These are phyloP conservation scores for Noctuana brunneofusca DNA, from an alignment of 2,888 invertebrate species.

Conservation along the genomic window DNA sequence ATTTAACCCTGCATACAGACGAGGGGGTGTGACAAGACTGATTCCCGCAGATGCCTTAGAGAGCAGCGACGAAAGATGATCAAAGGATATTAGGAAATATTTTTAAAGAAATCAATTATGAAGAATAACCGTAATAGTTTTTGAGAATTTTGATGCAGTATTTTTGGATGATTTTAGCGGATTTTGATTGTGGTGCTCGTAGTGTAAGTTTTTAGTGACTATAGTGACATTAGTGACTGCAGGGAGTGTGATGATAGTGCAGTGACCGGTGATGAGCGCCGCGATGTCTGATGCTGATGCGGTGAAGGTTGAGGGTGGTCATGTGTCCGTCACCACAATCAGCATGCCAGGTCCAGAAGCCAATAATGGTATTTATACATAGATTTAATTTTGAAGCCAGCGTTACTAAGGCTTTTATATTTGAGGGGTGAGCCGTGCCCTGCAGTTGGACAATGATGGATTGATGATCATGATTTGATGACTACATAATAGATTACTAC, in stretches of 20 bases:
- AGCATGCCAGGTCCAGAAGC: constrained; percentile 85
- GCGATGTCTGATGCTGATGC: constrained; percentile 75
- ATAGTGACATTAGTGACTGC: constrained; percentile 51
- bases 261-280: constrained; percentile 54
- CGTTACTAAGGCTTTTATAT: no score
- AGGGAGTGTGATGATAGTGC: constrained; percentile 52
- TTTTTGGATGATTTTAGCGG: constrained; percentile 55
- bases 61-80: constrained; percentile 69
- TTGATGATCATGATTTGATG: no score
- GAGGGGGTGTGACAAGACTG: constrained; percentile 59
- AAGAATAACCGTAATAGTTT: constrained; percentile 51
- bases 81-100: constrained; percentile 47
- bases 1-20: constrained; percentile 43
- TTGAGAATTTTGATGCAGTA: constrained; percentile 53
- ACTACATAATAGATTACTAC: no score
- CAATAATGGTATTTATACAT: constrained; percentile 75
- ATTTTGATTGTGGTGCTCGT: constrained; percentile 60
- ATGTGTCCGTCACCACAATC: constrained; percentile 92
- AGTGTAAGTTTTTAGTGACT: constrained; percentile 59
- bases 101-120: constrained; percentile 56
- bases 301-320: constrained; percentile 76
- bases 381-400: background rate
- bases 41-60: constrained; percentile 66
- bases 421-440: no score
- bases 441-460: no score